Evolutionary conservation across 2,113 vertebrate species (phyloP).

Genomic region (Solea solea): DNA sequence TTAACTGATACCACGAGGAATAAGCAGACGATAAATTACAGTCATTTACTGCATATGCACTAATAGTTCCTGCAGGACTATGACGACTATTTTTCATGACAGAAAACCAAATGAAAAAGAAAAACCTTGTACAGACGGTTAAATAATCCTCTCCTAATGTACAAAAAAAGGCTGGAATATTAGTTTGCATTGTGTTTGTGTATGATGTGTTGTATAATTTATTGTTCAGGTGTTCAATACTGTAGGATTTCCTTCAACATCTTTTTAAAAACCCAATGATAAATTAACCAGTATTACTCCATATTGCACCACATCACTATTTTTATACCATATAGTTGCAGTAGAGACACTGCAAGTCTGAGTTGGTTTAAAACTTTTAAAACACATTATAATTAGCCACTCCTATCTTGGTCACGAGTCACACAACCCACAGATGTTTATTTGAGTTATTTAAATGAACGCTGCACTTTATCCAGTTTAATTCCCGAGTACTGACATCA

Average conservation of each 20-base stretch:
- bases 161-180: neutral
- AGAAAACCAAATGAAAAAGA: constrained; percentile 27
- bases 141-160: neutral
- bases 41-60: constrained; percentile 46
- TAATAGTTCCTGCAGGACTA: constrained; percentile 65
- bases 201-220: constrained; percentile 5
- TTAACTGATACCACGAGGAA: constrained; percentile 44
- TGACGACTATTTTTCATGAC: constrained; percentile 46
- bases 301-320: neutral
- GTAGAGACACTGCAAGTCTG: neutral
- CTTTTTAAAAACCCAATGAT: neutral
- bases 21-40: constrained; percentile 53
- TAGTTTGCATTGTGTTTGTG: neutral
- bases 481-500: neutral
- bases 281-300: neutral
- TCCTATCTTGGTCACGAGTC: neutral
- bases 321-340: no score
- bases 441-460: neutral
- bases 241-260: neutral
- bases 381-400: neutral
- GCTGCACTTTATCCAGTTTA: neutral
- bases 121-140: neutral
- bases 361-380: neutral
- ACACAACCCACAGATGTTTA: neutral
- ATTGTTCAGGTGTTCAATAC: constrained; percentile 11